These are phyloP conservation scores for Tonatia bakeri DNA, from an alignment of 2,113 vertebrate species.

Conservation along the genomic window DNA sequence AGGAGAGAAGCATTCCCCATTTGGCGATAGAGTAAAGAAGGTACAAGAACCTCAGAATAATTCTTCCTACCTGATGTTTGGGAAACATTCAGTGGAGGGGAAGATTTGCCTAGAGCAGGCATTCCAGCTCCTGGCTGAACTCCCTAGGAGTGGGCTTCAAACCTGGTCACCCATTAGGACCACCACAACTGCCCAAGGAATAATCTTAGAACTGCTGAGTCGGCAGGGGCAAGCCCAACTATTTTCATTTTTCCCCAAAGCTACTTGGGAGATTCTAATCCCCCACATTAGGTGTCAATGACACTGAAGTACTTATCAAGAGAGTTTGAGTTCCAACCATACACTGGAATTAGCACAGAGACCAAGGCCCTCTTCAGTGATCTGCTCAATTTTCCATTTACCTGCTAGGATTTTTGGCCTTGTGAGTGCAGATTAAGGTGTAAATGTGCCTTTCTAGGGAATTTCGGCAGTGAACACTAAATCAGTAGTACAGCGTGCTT, in stretches of 20 bases:
- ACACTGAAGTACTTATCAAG: neutral
- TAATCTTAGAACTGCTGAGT: neutral
- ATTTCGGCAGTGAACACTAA: neutral
- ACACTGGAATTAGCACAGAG: neutral
- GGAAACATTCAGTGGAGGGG: neutral
- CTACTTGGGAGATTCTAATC: neutral
- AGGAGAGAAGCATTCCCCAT: neutral
- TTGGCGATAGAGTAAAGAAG: neutral
- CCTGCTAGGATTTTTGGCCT: neutral
- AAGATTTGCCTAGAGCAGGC: neutral
- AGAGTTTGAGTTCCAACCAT: neutral
- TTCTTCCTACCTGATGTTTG: too few relatives aligned
- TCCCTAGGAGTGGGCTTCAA: neutral
- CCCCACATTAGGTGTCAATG: too few relatives aligned
- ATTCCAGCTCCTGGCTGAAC: neutral
- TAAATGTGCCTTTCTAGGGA: neutral
- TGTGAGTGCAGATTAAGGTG: neutral
- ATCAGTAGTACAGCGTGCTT: too few relatives aligned
- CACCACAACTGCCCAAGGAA: neutral
- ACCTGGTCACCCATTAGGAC: neutral
- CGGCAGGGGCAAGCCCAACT: neutral
- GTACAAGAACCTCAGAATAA: neutral
- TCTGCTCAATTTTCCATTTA: neutral
- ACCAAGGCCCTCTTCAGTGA: neutral
- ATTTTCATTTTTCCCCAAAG: neutral